Evolutionary conservation across 2,113 vertebrate genomes (phyloP).

Genomic region (Anas platyrhynchos): DNA sequence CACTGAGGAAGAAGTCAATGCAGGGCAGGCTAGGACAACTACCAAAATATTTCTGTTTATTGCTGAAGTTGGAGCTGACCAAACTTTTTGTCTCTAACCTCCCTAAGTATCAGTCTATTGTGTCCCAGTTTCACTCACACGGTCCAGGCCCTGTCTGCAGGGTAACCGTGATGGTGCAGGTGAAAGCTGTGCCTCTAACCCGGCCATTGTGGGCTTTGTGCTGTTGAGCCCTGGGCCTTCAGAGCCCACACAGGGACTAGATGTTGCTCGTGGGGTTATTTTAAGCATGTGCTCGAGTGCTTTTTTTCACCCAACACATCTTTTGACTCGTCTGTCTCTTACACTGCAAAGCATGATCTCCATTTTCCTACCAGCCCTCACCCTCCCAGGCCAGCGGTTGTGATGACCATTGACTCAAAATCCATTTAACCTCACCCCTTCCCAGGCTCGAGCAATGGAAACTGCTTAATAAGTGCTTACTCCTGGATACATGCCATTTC

Average conservation of each 20-base stretch:
- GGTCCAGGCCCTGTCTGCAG: background rate
- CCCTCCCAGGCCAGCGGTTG: background rate
- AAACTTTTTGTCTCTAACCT: background rate
- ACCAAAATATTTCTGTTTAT: background rate
- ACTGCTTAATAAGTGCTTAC: background rate
- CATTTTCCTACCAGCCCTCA: background rate
- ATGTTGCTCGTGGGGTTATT: background rate
- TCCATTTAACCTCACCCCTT: background rate
- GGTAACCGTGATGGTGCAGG: background rate
- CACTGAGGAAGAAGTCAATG: background rate
- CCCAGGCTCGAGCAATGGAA: background rate
- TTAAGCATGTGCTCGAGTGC: background rate
- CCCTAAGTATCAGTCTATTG: background rate
- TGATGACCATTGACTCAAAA: background rate
- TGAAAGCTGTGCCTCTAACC: background rate
- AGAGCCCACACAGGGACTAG: background rate
- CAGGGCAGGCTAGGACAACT: background rate
- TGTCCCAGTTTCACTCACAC: accelerated
- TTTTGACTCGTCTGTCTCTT: background rate
- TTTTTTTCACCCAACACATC: background rate
- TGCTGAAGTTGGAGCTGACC: background rate
- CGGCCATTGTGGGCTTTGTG: background rate
- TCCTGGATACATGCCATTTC: background rate
- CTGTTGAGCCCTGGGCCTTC: background rate
- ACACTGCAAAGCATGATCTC: background rate